Conservation (phyloP, 2,888 invertebrate genomes). For the Aphrophora alni region DNA sequence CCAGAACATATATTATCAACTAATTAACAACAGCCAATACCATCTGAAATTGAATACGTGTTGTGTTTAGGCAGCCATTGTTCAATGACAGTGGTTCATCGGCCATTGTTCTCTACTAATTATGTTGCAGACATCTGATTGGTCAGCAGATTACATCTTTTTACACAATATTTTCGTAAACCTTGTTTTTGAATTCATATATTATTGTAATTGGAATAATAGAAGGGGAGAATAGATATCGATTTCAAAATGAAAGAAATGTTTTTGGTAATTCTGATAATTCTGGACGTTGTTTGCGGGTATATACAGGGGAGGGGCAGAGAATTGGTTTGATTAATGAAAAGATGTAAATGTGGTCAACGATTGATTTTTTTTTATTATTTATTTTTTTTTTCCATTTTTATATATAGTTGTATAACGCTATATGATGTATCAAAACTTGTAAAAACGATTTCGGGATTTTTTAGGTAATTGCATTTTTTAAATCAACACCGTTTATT, state of each 20-base stretch:
- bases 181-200: background rate
- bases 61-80: background rate
- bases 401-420: too few relatives aligned
- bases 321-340: background rate
- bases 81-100: background rate
- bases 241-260: background rate
- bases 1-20: background rate
- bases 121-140: background rate
- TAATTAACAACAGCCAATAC: conserved; percentile 1
- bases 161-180: background rate
- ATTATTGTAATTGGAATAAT: background rate
- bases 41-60: background rate
- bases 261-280: background rate
- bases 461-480: too few relatives aligned
- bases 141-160: background rate
- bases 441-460: too few relatives aligned
- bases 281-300: background rate
- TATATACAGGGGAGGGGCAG: background rate
- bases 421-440: too few relatives aligned
- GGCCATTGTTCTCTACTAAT: background rate
- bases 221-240: background rate
- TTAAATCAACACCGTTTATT: too few relatives aligned
- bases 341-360: too few relatives aligned
- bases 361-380: too few relatives aligned
- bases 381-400: too few relatives aligned